Evolutionary conservation across 64 coral and sea anemone genomes (phyloP).

Genomic region (Exaiptasia diaphana): DNA sequence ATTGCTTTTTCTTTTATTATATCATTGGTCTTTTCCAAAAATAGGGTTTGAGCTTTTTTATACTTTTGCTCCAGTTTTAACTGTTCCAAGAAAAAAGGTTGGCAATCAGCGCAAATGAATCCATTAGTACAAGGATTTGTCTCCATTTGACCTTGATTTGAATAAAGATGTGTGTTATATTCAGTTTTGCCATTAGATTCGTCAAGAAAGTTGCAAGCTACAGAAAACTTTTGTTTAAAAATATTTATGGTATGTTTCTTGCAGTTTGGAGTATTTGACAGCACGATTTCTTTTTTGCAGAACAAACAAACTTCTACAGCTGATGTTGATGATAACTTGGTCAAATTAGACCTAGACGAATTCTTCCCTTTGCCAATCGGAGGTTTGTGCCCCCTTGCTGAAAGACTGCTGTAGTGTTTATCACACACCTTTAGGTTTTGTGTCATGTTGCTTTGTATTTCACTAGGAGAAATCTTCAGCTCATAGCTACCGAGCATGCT

Average conservation of each 20-base stretch:
- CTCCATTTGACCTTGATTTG: not conserved
- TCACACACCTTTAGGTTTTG: not conserved
- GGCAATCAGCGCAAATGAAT: conserved; percentile 27
- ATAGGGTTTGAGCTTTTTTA: not conserved
- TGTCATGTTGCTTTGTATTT: not conserved
- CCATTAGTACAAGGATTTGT: not conserved
- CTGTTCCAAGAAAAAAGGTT: conserved; percentile 7
- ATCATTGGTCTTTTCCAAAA: not conserved
- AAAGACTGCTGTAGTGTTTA: conserved; percentile 14
- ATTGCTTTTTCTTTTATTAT: not conserved
- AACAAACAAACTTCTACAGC: conserved; percentile 14
- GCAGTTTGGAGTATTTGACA: conserved; percentile 29
- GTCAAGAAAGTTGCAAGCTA: conserved; percentile 57
- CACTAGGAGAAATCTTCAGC: conserved; percentile 11
- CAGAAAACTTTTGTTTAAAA: conserved; percentile 15
- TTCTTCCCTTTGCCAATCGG: not conserved
- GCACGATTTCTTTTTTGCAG: not conserved
- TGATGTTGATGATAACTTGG: not conserved
- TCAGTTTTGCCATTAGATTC: conserved; percentile 9
- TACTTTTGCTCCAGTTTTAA: not conserved
- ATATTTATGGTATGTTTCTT: conserved; percentile 30
- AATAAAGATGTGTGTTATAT: conserved; percentile 22
- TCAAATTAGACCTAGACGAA: not conserved
- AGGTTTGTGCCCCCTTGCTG: conserved; percentile 3
- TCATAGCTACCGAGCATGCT: not conserved